Evolutionary conservation across 2,113 vertebrate genomes (phyloP), one percentile per base, ranked within the genome.

Genomic region (Alosa alosa): DNA sequence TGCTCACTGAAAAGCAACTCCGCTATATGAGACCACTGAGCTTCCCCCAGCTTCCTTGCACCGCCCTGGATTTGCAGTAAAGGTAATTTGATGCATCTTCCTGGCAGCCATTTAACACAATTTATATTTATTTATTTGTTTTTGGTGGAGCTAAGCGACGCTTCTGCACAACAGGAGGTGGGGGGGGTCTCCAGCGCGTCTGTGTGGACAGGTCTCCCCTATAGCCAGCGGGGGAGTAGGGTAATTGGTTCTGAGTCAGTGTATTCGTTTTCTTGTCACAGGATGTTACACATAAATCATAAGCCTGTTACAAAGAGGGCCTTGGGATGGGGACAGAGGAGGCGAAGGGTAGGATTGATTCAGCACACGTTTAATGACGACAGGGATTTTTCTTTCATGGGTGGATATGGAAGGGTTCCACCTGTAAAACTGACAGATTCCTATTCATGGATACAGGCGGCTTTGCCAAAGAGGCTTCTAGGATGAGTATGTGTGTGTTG

Each of bases 231-330:
- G 84, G 88, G 52, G 81, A 81, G 64, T 36, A 44, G 6, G 64
- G 85, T 90, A 89, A 91, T 86, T 87, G 83, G 84, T 83, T 89
- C 82, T 36, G 39, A 88, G 60, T 87, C 83, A 81, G 81, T 41
- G 46, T 81, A 84, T 86, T 81, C 85, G 88, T 83, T 87, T 87
- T 52, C 57, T 82, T 86, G 86, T 84, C 41, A 83, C 46, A 84
- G 55, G 81, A 90, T 86, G 78, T 88, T 57, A 72, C 85, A 87
- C 87, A 82, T 88, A 89, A 87, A 87, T 85, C 84, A 84, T 72
- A 10, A 81, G 22, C 85, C 75, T n/a, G n/a, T n/a, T 84, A 68
- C 15, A 85, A 39, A 17, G 20, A 88, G 87, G 39, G 49, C 55
- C 81, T 82, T 84, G 60, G 55, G 72, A 39, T 39, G 72, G 25